Evolutionary conservation across 2,797 vertebrate genomes (phyloP), one percentile per base, ranked within the genome.

Genomic region (Sebastes diaconus): DNA sequence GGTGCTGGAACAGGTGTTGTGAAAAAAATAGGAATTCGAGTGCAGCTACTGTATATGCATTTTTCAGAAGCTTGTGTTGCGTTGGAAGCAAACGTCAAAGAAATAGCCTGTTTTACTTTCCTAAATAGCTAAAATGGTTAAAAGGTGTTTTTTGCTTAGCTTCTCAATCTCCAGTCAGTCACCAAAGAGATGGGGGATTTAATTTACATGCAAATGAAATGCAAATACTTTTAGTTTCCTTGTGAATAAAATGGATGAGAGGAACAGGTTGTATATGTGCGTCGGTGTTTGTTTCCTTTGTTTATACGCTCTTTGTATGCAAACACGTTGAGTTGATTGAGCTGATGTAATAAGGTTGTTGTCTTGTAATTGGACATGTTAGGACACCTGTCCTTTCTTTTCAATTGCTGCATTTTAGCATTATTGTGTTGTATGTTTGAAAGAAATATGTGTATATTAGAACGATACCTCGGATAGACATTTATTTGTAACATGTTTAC

Each of bases 181-280:
- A 52, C 29, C 34, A 79, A 57, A 80, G 34, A 29, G 14, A 80
- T 27, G 54, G 12, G 36, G 24, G 39, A 65, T 68, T 69, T 50
- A 60, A 86, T 86, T 84, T 30, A 83, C 69, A 85, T 81, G 83
- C 57, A 84, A 85, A 80, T n/a, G 13, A 36, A 77, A 80, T 79
- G 39, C 59, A 84, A 79, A 81, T 73, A 60, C 24, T 27, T 82
- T 52, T 72, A n/a, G 10, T n/a, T 68, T 36, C 58, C 60, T 39
- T 71, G 54, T 55, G 66, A 63, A 52, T 54, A 8, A 65, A 80
- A 66, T 27, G 18, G 25, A 78, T 84, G 30, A 52, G 55, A 54
- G 18, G 65, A 78, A 59, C 42, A 18, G 68, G 36, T 32, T 74
- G 67, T 64, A 27, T 57, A 42, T 71, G 58, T 73, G 65, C 68